phyloP scores from a whole-genome alignment of 2,113 vertebrate species.

The Taxidea taxus region DNA sequence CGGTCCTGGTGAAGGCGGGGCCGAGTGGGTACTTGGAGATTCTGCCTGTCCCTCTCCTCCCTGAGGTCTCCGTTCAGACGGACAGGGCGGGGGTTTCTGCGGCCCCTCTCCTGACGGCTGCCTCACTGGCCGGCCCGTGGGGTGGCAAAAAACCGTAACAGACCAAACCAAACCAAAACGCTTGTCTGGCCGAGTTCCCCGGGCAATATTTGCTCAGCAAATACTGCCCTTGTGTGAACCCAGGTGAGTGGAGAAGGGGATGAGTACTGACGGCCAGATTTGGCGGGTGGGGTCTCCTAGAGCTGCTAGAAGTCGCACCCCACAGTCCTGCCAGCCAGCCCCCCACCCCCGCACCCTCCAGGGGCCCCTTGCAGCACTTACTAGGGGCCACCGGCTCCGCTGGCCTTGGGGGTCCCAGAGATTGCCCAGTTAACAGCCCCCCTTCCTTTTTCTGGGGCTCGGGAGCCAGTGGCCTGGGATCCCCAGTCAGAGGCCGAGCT shows the following conservation, averaged over 20 bases:
- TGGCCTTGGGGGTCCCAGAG: not conserved
- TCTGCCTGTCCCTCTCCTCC: slow-evolving; percentile 55
- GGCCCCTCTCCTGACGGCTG: slow-evolving; percentile 65
- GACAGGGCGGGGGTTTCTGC: slow-evolving; percentile 27
- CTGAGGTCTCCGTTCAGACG: not conserved
- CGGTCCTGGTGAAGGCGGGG: slow-evolving; percentile 65
- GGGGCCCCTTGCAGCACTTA: too few species aligned
- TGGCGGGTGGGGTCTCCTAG: not conserved
- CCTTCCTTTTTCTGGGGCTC: not conserved
- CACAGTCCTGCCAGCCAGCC: not conserved
- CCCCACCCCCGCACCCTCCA: not conserved
- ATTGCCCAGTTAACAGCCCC: too few species aligned
- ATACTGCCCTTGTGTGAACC: slow-evolving; percentile 72
- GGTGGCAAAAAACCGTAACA: slow-evolving; percentile 71
- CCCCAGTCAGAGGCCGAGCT: not conserved
- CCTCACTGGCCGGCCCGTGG: slow-evolving; percentile 68
- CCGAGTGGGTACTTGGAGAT: slow-evolving; percentile 67
- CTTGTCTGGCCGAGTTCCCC: slow-evolving; percentile 72
- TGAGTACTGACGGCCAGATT: slow-evolving; percentile 71
- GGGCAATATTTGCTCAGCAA: slow-evolving; percentile 78
- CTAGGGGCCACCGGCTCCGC: accelerated
- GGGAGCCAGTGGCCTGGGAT: not conserved
- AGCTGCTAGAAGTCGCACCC: not conserved
- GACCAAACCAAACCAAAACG: not conserved
- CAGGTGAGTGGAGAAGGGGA: slow-evolving; percentile 77